Percentiles rank a stretch among this genome's conserved stretches.
These are phyloP conservation scores for Sapajus apella DNA, from an alignment of 2,113 vertebrate genomes.

Conservation along the genomic window DNA sequence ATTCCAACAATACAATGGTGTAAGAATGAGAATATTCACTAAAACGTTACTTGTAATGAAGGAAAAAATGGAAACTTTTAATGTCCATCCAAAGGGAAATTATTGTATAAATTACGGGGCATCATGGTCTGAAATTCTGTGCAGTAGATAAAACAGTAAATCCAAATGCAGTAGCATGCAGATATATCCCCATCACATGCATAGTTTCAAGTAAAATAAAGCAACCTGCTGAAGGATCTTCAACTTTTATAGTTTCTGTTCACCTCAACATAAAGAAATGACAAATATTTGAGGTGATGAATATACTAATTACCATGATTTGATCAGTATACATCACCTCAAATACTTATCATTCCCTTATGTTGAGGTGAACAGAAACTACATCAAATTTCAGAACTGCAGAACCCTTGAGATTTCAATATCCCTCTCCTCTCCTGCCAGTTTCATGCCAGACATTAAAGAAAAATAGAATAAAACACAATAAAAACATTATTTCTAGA, in stretches of 20 bases:
- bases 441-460: neutral
- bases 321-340: neutral
- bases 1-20: neutral
- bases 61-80: neutral
- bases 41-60: neutral
- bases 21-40: neutral
- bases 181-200: too few species aligned
- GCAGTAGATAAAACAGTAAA: neutral
- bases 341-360: neutral
- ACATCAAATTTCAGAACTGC: neutral
- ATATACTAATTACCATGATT: too few species aligned
- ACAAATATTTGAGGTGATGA: too few species aligned
- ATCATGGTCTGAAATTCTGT: too few species aligned
- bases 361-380: neutral
- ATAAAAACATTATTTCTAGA: too few species aligned
- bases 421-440: neutral
- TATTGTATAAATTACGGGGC: neutral
- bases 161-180: neutral
- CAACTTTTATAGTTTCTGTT: too few species aligned
- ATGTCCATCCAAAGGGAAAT: neutral
- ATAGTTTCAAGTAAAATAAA: neutral
- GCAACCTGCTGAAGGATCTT: neutral
- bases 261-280: too few species aligned
- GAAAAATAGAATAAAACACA: too few species aligned
- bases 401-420: neutral